Conservation (phyloP, 2,797 vertebrate genomes). For the Muscicapa striata region DNA sequence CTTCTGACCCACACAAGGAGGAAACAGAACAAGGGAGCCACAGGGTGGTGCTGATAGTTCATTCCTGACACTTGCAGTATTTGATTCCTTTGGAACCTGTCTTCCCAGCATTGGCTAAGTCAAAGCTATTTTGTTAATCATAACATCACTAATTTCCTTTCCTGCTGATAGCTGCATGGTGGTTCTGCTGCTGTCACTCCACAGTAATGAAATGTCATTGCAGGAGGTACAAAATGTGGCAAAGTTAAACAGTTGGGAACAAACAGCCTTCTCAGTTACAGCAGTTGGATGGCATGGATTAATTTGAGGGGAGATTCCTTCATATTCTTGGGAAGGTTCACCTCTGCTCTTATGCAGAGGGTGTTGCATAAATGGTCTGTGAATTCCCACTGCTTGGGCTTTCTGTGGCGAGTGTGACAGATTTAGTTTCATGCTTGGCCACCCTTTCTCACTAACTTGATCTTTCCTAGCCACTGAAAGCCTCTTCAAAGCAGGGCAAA, state of each 20-base stretch:
- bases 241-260: slow-evolving; percentile 53
- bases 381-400: neutral
- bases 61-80: neutral
- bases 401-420: neutral
- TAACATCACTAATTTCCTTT: slow-evolving; percentile 61
- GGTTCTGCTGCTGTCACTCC: slow-evolving; percentile 47
- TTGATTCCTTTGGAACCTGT: neutral
- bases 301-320: neutral
- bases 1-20: neutral
- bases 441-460: neutral
- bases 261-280: neutral
- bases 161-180: slow-evolving; percentile 46
- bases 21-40: neutral
- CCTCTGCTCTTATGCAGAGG: neutral
- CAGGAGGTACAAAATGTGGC: slow-evolving; percentile 54
- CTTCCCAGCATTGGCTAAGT: neutral
- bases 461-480: neutral
- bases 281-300: neutral
- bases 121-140: slow-evolving; percentile 58
- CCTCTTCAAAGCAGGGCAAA: neutral
- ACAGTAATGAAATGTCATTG: slow-evolving; percentile 60
- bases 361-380: neutral
- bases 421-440: neutral
- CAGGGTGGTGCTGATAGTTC: slow-evolving; percentile 16
- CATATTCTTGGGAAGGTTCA: neutral